phyloP scores from a whole-genome alignment of 2,888 invertebrate species.

The Thumatha senex region DNA sequence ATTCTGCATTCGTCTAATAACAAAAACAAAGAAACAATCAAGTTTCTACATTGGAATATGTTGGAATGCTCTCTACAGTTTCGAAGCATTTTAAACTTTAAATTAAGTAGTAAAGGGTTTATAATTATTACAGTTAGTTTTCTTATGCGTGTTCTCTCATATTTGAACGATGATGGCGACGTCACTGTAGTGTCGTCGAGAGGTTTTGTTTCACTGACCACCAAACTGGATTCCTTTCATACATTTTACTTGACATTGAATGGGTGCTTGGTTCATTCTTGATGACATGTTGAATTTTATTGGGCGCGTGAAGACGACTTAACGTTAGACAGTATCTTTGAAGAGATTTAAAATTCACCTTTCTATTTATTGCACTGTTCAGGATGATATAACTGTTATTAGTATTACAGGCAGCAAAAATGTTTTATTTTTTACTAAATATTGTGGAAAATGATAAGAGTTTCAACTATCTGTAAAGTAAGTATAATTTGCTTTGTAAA shows the following conservation, averaged over 20 bases:
- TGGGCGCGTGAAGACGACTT: slow-evolving; percentile 27
- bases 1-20: slow-evolving; percentile 17
- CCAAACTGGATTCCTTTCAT: slow-evolving; percentile 67
- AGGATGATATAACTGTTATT: too few relatives aligned
- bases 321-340: slow-evolving; percentile 15
- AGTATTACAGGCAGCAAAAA: too few relatives aligned
- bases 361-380: too few relatives aligned
- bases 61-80: slow-evolving; percentile 19
- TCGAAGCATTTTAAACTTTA: slow-evolving; percentile 18
- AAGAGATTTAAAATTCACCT: too few relatives aligned
- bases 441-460: too few relatives aligned
- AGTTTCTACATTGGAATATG: slow-evolving; percentile 36
- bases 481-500: too few relatives aligned
- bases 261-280: slow-evolving; percentile 59
- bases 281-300: slow-evolving; percentile 42
- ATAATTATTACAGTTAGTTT: slow-evolving; percentile 13
- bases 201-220: slow-evolving; percentile 55
- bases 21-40: slow-evolving; percentile 34
- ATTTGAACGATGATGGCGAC: slow-evolving; percentile 22
- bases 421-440: too few relatives aligned
- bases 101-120: slow-evolving; percentile 27
- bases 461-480: too few relatives aligned
- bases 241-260: slow-evolving; percentile 55
- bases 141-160: slow-evolving; percentile 15
- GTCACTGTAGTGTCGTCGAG: slow-evolving; percentile 34